Conservation (phyloP, 2,797 vertebrate species). For the Sandelia bainsii region DNA sequence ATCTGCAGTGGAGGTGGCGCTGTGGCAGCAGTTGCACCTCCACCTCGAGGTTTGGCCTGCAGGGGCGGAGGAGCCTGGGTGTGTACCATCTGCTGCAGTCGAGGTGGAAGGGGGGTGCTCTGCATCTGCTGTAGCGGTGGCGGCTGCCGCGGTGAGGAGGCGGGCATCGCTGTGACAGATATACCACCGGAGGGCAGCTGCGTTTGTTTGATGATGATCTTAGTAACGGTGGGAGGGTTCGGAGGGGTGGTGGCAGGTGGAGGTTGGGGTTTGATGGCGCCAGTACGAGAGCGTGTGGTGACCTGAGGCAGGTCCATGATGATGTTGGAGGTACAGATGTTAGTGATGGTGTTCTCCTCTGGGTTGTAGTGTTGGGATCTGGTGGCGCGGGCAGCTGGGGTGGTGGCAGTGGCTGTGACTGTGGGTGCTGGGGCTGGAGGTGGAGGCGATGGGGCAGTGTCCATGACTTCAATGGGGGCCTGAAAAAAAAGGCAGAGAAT, state of each 20-base stretch:
- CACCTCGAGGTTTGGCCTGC: conserved; percentile 85
- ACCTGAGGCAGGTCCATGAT: conserved; percentile 86
- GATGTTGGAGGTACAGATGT: conserved; percentile 89
- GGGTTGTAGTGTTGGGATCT: conserved; percentile 84
- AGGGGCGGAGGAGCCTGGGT: conserved; percentile 89
- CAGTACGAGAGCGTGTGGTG: conserved; percentile 84
- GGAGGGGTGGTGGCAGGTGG: conserved; percentile 61
- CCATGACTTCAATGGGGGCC: conserved; percentile 88
- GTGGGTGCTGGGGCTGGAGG: conserved; percentile 52
- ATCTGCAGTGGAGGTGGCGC: conserved; percentile 89
- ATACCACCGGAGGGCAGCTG: conserved; percentile 76
- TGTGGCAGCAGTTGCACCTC: conserved; percentile 60
- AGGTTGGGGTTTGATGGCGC: conserved; percentile 81
- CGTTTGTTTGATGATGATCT: conserved; percentile 91
- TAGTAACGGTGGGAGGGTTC: conserved; percentile 82
- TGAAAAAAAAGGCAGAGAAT: conserved; percentile 7
- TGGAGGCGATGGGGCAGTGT: conserved; percentile 83
- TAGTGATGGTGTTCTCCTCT: conserved; percentile 89
- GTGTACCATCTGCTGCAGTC: conserved; percentile 88
- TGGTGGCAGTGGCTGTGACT: conserved; percentile 1
- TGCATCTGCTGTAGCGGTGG: conserved; percentile 93
- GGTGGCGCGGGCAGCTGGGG: conserved; percentile 44
- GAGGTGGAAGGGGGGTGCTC: conserved; percentile 85
- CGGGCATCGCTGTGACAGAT: conserved; percentile 58
- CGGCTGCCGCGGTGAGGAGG: conserved; percentile 83